Evolutionary conservation across 2,797 vertebrate species (phyloP), one percentile per base, ranked within the genome.

Genomic region (Enteromius anoplus): DNA sequence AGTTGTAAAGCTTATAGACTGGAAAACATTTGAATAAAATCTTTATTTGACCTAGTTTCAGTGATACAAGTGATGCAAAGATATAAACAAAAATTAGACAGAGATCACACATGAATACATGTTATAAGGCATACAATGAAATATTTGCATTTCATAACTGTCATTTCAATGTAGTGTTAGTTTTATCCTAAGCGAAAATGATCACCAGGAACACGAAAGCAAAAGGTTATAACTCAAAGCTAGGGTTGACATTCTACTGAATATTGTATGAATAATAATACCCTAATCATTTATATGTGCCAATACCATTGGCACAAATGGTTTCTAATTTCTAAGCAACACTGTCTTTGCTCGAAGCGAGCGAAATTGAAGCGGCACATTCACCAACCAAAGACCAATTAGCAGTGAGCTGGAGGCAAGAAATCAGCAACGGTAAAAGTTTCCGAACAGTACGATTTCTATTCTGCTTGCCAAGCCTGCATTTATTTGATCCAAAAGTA

Each of bases 121-220:
- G 73, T 71, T 15, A 82, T 82, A 81, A 78, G 69, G 32, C 81
- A 86, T 85, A 65, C 83, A 86, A 75, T 83, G 53, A 81, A 75
- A 75, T 15, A 40, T 47, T n/a, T 81, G 40, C 19, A 51, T 19
- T 75, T 69, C 14, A 42, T 21, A 15, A 21, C 6, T 64, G 15
- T 47, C 7, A 58, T 69, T 15, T 42, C 10, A 45, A 19, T 85
- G 72, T 88, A 86, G 87, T 88, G 85, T 85, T 75, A 55, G 51
- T 71, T 78, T 55, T n/a, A 55, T 71, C 11, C 21, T 4, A 62
- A n/a, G 19, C 15, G 51, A n/a, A 47, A 73, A 47, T 15, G 0
- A 80, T 53, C 21, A 65, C 23, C 19, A 83, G 11, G 32, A 51
- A 73, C 29, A 66, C 21, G 14, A 5, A 19, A 12, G 66, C 5